These are phyloP conservation scores for Xanthorhoe designata DNA, from an alignment of 2,888 invertebrate genomes.

Conservation along the genomic window DNA sequence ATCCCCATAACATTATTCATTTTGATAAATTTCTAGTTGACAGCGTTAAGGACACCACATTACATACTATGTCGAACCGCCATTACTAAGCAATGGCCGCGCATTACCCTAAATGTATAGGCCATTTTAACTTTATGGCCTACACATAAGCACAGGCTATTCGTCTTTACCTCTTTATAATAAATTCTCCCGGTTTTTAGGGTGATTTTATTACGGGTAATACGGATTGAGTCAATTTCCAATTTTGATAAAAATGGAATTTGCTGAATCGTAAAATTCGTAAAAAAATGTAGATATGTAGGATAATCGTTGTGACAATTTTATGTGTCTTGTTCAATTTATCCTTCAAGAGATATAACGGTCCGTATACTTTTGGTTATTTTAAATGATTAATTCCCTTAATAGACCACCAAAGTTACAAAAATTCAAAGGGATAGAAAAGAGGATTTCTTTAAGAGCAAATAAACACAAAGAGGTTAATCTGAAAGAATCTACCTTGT, in stretches of 20 bases:
- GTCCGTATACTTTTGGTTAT: no score
- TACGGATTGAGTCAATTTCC: slow-evolving; percentile 20
- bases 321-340: background rate
- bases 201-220: slow-evolving; percentile 43
- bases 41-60: slow-evolving; percentile 50
- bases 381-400: no score
- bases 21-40: slow-evolving; percentile 39
- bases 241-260: slow-evolving; percentile 3
- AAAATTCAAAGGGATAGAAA: no score
- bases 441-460: no score
- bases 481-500: no score
- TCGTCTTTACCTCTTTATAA: slow-evolving; percentile 52
- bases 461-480: no score
- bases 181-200: slow-evolving; percentile 45
- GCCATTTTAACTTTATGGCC: slow-evolving; percentile 70
- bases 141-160: slow-evolving; percentile 59
- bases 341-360: no score
- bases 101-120: slow-evolving; percentile 73
- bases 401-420: no score
- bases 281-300: no score
- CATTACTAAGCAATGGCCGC: slow-evolving; percentile 67
- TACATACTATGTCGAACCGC: slow-evolving; percentile 60
- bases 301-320: background rate
- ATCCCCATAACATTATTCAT: slow-evolving; percentile 1
- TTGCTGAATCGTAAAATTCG: background rate